These are phyloP conservation scores for Listronotus oregonensis DNA, from an alignment of 1,140 invertebrate species.

Conservation along the genomic window DNA sequence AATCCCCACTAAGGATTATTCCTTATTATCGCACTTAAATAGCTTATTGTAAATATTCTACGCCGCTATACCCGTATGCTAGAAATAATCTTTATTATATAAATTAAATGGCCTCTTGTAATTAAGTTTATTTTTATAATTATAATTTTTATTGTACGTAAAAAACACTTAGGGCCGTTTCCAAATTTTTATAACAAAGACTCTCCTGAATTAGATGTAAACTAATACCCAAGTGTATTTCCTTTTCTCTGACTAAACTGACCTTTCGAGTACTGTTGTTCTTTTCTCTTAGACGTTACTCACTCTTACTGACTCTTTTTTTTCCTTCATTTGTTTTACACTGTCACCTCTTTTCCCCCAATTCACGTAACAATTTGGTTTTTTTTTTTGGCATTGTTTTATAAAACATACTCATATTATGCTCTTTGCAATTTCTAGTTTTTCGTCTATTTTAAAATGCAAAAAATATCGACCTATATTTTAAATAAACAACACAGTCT, in stretches of 20 bases:
- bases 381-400: constrained; percentile 15
- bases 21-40: constrained; percentile 13
- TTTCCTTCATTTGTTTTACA: constrained; percentile 5
- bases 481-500: not conserved
- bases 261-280: constrained; percentile 2
- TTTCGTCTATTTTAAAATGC: too few species aligned
- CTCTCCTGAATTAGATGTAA: constrained; percentile 8
- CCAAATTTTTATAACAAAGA: constrained; percentile 12
- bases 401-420: constrained; percentile 7
- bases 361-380: constrained; percentile 22
- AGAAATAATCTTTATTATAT: constrained; percentile 18
- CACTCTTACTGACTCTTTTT: constrained; percentile 4
- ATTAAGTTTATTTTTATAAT: not conserved
- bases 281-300: constrained; percentile 11
- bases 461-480: too few species aligned
- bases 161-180: not conserved
- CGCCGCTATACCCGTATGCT: constrained; percentile 24
- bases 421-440: constrained; percentile 9
- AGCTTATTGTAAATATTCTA: constrained; percentile 21
- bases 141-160: not conserved
- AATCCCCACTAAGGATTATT: not conserved
- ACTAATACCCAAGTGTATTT: not conserved
- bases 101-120: constrained; percentile 6
- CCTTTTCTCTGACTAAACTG: not conserved
- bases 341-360: constrained; percentile 17